Base-by-base conservation (phyloP, 2,797 vertebrate genomes). In the Masticophis lateralis region DNA sequence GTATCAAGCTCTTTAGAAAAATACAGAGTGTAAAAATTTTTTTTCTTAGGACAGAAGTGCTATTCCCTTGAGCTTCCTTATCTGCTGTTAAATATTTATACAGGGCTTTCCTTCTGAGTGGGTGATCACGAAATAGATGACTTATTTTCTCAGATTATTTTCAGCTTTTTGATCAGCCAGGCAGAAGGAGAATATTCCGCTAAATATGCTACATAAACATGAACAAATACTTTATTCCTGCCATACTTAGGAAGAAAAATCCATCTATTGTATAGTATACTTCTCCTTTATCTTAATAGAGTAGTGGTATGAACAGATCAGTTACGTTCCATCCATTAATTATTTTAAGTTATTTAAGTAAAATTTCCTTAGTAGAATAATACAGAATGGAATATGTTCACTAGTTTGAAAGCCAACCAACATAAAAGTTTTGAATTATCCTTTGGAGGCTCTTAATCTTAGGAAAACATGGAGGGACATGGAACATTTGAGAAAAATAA, bases 71-170 rank as follows among this genome's bases (percentile, higher is more conserved):
- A 28, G 94, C 69, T 90, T 95, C 94, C 61, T 94, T 96, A 93
- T 96, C 91, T 91, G 8, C 59, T 93, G 94, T 93, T 91, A 63
- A 90, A 92, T 94, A 95, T 96, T 94, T 90, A 94, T 95, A 93
- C 95, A 86, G 94, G 93, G 56, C 66, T 96, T 94, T 94, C 59
- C 5, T 95, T 95, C 83, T 91, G 94, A 89, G 94, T 93, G 95
- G 93, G 3, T 53, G 93, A 94, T 91, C 94, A 94, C 94, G 92
- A 94, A 95, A 57, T 93, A 91, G 51, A 93, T 86, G 91, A 88
- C 59, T 95, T 95, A 94, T 95, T 96, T 96, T 96, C 94, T 95
- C 86, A 0, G 94, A 90, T 95, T 95, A 96, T 91, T 94, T 93
- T 96, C 92, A 92, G 94, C 88, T 95, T 95, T 93, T 89, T 93